phyloP scores from a whole-genome alignment of 2,113 vertebrate genomes.

The Cnemophilus loriae region DNA sequence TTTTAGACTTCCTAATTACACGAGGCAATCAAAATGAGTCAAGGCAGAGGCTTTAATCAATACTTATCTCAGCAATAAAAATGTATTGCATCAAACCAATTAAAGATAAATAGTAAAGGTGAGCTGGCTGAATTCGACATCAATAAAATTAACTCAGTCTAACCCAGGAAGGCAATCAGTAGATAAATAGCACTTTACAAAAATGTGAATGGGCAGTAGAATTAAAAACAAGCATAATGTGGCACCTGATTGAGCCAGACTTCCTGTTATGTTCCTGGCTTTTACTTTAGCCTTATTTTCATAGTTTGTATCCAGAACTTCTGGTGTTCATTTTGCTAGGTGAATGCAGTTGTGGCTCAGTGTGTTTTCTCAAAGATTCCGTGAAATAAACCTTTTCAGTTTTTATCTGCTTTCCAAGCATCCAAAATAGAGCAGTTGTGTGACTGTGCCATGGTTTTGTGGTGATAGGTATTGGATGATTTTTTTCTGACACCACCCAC shows the following conservation, averaged over 20 bases:
- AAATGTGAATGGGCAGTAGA: not conserved
- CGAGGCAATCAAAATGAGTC: not conserved
- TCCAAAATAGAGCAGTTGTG: not conserved
- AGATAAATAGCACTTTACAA: not conserved
- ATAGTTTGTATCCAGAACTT: not conserved
- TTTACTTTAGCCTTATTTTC: not conserved
- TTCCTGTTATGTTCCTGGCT: not conserved
- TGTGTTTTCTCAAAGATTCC: not conserved
- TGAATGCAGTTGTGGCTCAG: not conserved
- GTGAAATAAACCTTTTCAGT: not conserved
- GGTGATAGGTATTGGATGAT: not conserved
- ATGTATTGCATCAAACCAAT: not conserved
- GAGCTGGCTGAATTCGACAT: not conserved
- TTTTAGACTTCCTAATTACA: not conserved
- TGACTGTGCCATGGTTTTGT: not conserved
- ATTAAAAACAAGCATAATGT: not conserved
- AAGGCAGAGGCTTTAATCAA: constrained; percentile 2
- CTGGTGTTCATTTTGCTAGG: not conserved
- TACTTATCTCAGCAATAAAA: not conserved
- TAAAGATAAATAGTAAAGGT: not conserved
- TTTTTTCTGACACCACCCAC: not conserved
- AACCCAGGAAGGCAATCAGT: not conserved
- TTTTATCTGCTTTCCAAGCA: not conserved
- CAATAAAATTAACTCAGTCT: not conserved
- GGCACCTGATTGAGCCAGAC: not conserved